A percentile compares a stretch with the other conserved stretches of the same genome.
These are phyloP conservation scores for Aeoliscus strigatus DNA, from an alignment of 2,797 vertebrate genomes.

Conservation along the genomic window DNA sequence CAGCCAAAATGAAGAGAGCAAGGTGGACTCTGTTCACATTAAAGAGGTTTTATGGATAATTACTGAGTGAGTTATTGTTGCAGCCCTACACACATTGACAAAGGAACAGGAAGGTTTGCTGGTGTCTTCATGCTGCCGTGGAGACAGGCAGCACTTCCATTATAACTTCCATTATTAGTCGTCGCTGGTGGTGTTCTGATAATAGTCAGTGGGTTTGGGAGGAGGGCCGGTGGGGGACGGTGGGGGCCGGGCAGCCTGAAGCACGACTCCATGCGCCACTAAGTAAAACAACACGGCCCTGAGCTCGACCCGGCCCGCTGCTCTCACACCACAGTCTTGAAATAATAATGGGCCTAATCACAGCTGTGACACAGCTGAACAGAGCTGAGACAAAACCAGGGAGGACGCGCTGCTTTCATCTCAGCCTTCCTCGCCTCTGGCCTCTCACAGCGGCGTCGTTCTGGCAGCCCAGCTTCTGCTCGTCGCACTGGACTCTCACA, in stretches of 20 bases:
- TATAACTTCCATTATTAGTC: background rate
- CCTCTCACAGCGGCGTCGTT: conserved; percentile 4
- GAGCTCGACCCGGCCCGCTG: conserved; percentile 14
- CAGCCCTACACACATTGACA: too few species aligned
- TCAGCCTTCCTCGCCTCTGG: conserved; percentile 14
- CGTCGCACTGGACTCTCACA: conserved; percentile 20
- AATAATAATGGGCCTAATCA: conserved; percentile 47
- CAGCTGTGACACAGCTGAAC: too few species aligned
- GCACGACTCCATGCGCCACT: conserved; percentile 15
- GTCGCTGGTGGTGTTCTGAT: conserved; percentile 2
- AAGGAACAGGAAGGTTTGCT: background rate
- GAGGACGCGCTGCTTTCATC: conserved; percentile 15
- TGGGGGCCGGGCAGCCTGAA: conserved; percentile 2
- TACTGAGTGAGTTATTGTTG: too few species aligned
- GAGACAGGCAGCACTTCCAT: background rate
- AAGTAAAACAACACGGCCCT: conserved; percentile 19
- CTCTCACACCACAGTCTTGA: conserved; percentile 24
- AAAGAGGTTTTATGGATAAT: too few species aligned
- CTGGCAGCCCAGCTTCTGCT: conserved; percentile 10
- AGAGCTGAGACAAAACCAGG: too few species aligned
- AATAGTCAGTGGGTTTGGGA: conserved; percentile 8
- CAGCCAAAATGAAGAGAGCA: too few species aligned
- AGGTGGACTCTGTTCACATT: too few species aligned
- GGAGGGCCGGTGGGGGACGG: background rate
- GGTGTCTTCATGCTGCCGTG: background rate